Conservation (phyloP, 92 coral and sea anemone species). For the Umimayanthus kanabou region DNA sequence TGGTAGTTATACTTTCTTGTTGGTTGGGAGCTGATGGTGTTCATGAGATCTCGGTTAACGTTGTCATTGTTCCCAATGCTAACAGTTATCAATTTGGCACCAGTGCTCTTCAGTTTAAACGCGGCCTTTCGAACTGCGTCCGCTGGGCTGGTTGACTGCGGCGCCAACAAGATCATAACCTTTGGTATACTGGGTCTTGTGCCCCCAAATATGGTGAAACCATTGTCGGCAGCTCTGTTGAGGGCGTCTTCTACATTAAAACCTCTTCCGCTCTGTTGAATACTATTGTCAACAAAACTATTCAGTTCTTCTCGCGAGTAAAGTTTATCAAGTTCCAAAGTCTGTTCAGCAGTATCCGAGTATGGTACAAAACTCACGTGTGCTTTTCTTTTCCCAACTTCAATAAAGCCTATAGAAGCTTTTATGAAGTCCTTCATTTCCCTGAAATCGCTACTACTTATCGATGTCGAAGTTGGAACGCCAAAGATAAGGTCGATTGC, state of each 20-base stretch:
- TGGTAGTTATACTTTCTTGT: conserved; percentile 57
- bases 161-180: conserved; percentile 70
- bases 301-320: conserved; percentile 45
- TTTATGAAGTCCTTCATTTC: conserved; percentile 53
- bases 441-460: conserved; percentile 40
- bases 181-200: conserved; percentile 79
- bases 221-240: conserved; percentile 56
- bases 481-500: conserved; percentile 73
- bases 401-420: conserved; percentile 45
- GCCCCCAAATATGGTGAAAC: conserved; percentile 89
- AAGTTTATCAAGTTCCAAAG: conserved; percentile 51
- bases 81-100: conserved; percentile 73
- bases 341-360: conserved; percentile 48
- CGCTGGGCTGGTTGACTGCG: conserved; percentile 42
- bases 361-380: conserved; percentile 70
- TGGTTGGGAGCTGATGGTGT: conserved; percentile 70
- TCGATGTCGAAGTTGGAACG: conserved; percentile 61
- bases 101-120: conserved; percentile 71
- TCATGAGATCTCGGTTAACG: conserved; percentile 46
- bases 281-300: conserved; percentile 20
- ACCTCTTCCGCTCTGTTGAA: conserved; percentile 49
- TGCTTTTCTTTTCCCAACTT: conserved; percentile 52
- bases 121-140: conserved; percentile 52
- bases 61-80: conserved; percentile 51
- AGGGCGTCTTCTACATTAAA: conserved; percentile 59